A percentile compares a stretch with the other conserved stretches of the same genome.
phyloP scores from a whole-genome alignment of 2,888 invertebrate species.

The Coremacera marginata region DNA sequence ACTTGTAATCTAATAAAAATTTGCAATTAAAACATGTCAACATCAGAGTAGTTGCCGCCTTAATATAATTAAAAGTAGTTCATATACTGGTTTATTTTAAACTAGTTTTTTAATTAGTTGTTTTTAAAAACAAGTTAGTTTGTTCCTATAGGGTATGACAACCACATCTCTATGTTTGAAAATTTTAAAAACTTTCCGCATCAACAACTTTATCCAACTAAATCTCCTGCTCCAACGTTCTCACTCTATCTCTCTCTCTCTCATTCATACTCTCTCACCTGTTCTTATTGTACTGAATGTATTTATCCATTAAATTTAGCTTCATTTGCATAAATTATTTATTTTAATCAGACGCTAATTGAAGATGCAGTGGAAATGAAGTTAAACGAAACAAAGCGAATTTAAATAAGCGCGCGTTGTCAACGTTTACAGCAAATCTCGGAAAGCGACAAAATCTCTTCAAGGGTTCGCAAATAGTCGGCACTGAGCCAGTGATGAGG shows the following conservation, averaged over 20 bases:
- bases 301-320: conserved; percentile 25
- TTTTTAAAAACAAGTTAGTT: too few relatives aligned
- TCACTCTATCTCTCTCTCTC: background rate
- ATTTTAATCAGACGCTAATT: conserved; percentile 40
- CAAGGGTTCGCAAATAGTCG: too few relatives aligned
- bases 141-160: too few relatives aligned
- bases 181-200: background rate
- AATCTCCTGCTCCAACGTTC: background rate
- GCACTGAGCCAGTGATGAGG: background rate
- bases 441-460: too few relatives aligned
- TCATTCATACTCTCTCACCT: background rate
- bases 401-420: background rate
- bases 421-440: too few relatives aligned
- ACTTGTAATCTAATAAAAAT: too few relatives aligned
- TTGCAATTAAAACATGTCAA: too few relatives aligned
- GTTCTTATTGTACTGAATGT: background rate
- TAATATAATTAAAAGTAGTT: too few relatives aligned
- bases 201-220: background rate
- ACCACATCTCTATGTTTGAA: too few relatives aligned
- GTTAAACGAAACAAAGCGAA: background rate
- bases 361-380: background rate
- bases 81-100: too few relatives aligned
- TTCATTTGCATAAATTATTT: conserved; percentile 39
- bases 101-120: too few relatives aligned
- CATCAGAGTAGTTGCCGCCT: too few relatives aligned